Percentiles rank a stretch among this genome's conserved stretches.
Conservation (phyloP, 2,797 vertebrate species). For the Iguana delicatissima region DNA sequence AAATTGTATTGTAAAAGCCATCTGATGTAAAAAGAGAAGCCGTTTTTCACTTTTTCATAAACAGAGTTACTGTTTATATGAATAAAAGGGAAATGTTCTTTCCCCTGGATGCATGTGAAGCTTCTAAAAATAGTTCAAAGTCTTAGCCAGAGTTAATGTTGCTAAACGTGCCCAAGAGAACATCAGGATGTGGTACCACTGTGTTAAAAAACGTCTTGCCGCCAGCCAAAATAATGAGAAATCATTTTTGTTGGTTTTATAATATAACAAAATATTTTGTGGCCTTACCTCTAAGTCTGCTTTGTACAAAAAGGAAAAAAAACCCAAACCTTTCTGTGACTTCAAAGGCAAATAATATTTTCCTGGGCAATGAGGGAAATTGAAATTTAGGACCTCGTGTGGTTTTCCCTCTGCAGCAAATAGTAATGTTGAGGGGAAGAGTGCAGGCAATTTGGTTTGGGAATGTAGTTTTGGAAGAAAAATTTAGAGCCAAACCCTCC, state of each 20-base stretch:
- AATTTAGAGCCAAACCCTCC: neutral
- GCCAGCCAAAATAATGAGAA: slow-evolving; percentile 68
- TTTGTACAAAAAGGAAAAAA: slow-evolving; percentile 59
- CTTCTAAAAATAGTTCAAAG: slow-evolving; percentile 69
- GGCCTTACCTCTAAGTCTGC: slow-evolving; percentile 61
- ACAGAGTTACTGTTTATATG: slow-evolving; percentile 70
- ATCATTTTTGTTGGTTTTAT: slow-evolving; percentile 71
- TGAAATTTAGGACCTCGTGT: neutral
- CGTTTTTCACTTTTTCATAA: slow-evolving; percentile 74
- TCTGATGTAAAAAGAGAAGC: slow-evolving; percentile 64
- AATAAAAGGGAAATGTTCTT: slow-evolving; percentile 69
- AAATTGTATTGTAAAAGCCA: slow-evolving; percentile 69
- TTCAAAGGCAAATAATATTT: slow-evolving; percentile 55
- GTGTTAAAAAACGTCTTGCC: slow-evolving; percentile 54
- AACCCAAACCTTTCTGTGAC: slow-evolving; percentile 41
- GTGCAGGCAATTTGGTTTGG: neutral
- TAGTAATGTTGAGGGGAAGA: neutral
- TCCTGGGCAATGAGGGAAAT: neutral
- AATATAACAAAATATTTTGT: slow-evolving; percentile 69
- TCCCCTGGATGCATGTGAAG: slow-evolving; percentile 59
- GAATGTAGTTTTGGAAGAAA: neutral
- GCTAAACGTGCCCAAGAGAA: slow-evolving; percentile 65
- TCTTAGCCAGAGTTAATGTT: slow-evolving; percentile 65
- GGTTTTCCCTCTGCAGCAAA: neutral
- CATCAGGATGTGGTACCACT: slow-evolving; percentile 54